A percentile compares a stretch with the other conserved stretches of the same genome.
These are phyloP conservation scores for Laupala kohalensis DNA, from an alignment of 1,140 invertebrate genomes.

Conservation along the genomic window DNA sequence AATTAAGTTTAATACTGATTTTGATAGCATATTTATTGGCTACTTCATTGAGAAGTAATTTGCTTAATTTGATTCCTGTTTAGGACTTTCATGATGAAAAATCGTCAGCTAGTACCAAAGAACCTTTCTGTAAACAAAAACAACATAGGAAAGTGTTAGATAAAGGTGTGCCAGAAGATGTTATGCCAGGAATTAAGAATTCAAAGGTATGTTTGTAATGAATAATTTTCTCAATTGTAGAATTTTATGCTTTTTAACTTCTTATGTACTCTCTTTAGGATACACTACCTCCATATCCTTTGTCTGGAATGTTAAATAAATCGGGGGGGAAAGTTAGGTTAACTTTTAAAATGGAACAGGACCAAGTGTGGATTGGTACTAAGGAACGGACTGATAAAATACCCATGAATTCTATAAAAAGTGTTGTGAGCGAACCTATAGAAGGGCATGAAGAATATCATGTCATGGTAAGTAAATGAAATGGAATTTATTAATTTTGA, in stretches of 20 bases:
- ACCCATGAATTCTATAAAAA: conserved; percentile 80
- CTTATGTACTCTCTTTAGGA: conserved; percentile 38
- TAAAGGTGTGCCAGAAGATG: conserved; percentile 83
- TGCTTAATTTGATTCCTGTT: conserved; percentile 14
- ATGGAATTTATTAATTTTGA: background rate
- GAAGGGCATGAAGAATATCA: conserved; percentile 87
- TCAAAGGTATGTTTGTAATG: conserved; percentile 39
- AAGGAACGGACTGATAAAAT: conserved; percentile 90
- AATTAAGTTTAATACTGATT: too few species aligned
- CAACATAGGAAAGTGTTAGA: conserved; percentile 78
- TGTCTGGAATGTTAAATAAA: conserved; percentile 86
- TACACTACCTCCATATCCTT: conserved; percentile 62
- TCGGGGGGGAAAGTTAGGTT: conserved; percentile 82
- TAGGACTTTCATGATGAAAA: conserved; percentile 36
- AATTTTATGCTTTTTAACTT: background rate
- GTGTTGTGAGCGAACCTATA: conserved; percentile 70
- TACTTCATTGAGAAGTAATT: background rate
- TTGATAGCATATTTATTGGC: too few species aligned
- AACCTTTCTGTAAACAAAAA: conserved; percentile 73
- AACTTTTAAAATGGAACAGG: conserved; percentile 84
- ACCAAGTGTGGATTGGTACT: conserved; percentile 87
- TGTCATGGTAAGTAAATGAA: conserved; percentile 57
- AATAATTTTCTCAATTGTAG: background rate
- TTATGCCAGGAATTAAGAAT: conserved; percentile 74
- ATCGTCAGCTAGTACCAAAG: conserved; percentile 45